Base-by-base conservation (phyloP, 92 coral and sea anemone species). In the Anthopleura xanthogrammica region DNA sequence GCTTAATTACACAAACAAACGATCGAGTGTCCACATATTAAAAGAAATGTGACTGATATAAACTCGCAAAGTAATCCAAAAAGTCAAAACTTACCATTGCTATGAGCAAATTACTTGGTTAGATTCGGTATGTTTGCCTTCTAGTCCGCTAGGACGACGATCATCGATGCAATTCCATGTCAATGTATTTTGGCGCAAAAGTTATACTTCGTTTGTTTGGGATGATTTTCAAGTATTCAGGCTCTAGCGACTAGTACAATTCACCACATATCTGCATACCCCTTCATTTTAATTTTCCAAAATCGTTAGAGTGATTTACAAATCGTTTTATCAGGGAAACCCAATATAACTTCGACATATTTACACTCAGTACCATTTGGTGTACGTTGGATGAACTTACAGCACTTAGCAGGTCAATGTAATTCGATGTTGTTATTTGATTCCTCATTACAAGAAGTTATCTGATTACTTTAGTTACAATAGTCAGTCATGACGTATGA, bases 401-500 rank as follows among this genome's bases (percentile, higher is more conserved):
- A 58, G 65, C 65, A 3, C 65, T 6, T 58, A 58, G 65, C 65
- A 14, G 65, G 65, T 12, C 65, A 58, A 58, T 58, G 65, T 58
- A 58, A 58, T 58, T 58, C n/a, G 65, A 58, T 58, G 65, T 58
- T 58, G 65, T 58, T 58, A 58, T 58, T 5, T 58, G 65, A 58
- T 58, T 58, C 8, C 65, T 58, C 3, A 12, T 12, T 14, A 58
- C 8, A 12, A 12, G 3, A 58, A 13, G 10, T 12, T 14, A 58
- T 58, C 8, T 58, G n/a, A 58, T 14, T 14, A 5, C 65, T 58
- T 19, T 13, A 12, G 3, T 2, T 6, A 58, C 65, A 74, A 74
- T 10, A 36, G 77, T 74, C 77, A 46, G 20, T 74, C 77, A 41
- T 74, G 77, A 74, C 77, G 77, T 74, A 74, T 74, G 52, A 41